Conservation (phyloP, 2,113 vertebrate genomes). For the Bungarus multicinctus region DNA sequence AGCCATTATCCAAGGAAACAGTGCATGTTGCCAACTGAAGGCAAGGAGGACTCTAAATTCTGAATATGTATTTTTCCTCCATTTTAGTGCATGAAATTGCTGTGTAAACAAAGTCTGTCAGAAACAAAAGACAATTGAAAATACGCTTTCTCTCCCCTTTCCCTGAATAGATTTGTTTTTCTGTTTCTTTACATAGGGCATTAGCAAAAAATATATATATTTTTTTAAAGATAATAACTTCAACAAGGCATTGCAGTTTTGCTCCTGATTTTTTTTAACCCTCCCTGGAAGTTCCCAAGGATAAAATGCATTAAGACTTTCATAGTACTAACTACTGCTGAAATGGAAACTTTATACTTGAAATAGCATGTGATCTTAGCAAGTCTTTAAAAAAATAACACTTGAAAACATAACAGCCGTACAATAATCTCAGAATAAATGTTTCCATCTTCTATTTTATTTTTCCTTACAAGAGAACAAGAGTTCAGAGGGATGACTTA, state of each 20-base stretch:
- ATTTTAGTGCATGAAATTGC: not conserved
- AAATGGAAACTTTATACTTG: not conserved
- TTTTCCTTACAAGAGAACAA: constrained; percentile 34
- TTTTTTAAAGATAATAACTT: not conserved
- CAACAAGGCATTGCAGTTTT: not conserved
- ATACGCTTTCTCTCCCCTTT: not conserved
- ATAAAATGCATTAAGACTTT: not conserved
- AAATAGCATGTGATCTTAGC: not conserved
- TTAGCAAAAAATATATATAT: not conserved
- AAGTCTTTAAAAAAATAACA: not conserved
- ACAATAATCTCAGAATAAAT: constrained; percentile 38
- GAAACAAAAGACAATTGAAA: not conserved
- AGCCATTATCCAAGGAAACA: not conserved
- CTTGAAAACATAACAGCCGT: constrained; percentile 16
- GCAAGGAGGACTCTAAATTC: not conserved
- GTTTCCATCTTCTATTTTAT: constrained; percentile 27
- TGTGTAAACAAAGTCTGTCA: not conserved
- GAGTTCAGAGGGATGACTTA: constrained; percentile 51
- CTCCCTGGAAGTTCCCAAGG: not conserved
- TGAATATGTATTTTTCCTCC: not conserved
- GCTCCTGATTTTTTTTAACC: not conserved
- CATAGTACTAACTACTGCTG: not conserved
- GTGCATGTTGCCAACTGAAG: not conserved
- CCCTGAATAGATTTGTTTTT: not conserved
- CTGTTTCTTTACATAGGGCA: not conserved